A percentile compares a stretch with the other conserved stretches of the same genome.
Evolutionary conservation across 2,113 vertebrate species (phyloP).

Genomic region (Apaloderma vittatum): DNA sequence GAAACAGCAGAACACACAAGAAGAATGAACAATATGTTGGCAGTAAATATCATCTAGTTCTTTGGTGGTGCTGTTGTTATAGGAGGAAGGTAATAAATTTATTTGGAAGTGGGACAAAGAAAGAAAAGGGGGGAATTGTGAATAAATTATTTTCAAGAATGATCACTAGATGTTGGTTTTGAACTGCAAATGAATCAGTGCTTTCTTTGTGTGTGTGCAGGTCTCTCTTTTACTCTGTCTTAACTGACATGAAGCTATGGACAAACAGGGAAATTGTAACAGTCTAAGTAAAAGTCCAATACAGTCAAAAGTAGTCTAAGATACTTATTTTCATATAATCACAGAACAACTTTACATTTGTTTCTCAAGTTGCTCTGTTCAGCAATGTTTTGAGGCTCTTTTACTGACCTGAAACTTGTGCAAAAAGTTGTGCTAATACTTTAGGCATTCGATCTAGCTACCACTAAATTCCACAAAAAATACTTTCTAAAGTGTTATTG

Average conservation of each 20-base stretch:
- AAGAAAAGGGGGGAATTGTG: not conserved
- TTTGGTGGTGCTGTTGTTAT: not conserved
- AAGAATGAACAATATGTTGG: not conserved
- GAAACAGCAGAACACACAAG: not conserved
- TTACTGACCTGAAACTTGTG: not conserved
- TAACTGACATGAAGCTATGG: not conserved
- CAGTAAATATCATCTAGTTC: not conserved
- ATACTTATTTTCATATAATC: not conserved
- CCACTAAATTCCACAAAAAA: not conserved
- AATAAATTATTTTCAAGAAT: not conserved
- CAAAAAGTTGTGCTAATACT: not conserved
- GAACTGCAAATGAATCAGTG: not conserved
- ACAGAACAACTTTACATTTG: not conserved
- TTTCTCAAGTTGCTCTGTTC: not conserved
- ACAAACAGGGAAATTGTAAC: not conserved
- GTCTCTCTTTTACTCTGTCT: not conserved
- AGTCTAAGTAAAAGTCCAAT: not conserved
- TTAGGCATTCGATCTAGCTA: not conserved
- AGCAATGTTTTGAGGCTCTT: not conserved
- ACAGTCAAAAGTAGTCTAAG: not conserved
- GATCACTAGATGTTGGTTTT: not conserved
- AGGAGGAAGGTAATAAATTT: not conserved
- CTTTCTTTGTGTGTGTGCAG: not conserved
- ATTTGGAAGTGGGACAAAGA: not conserved
- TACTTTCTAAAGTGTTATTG: not conserved